Evolutionary conservation across 2,888 invertebrate genomes (phyloP).

Genomic region (Andrena chrysosceles): DNA sequence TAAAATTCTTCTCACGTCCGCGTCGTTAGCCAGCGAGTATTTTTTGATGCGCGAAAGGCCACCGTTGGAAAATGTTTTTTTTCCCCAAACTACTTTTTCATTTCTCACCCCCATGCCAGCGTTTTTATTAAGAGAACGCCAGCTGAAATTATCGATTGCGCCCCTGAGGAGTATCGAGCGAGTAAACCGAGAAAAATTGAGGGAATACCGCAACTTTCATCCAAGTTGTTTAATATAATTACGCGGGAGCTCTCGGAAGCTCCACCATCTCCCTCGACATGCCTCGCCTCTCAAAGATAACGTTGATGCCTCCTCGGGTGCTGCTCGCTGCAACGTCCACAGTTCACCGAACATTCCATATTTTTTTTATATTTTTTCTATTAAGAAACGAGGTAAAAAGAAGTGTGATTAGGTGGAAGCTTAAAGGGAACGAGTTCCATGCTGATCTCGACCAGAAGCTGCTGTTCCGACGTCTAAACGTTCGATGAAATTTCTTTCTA

Average conservation of each 20-base stretch:
- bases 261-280: background rate
- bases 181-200: background rate
- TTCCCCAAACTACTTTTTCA: background rate
- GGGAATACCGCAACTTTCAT: background rate
- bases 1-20: constrained; percentile 58
- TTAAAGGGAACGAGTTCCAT: constrained; percentile 3
- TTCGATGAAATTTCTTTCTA: background rate
- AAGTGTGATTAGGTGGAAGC: background rate
- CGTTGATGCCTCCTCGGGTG: background rate
- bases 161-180: background rate
- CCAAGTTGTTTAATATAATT: constrained; percentile 6
- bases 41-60: constrained; percentile 48
- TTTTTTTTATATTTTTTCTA: background rate
- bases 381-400: background rate
- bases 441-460: background rate
- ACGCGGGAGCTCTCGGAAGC: background rate
- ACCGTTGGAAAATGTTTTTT: constrained; percentile 27
- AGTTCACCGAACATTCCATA: constrained; percentile 3
- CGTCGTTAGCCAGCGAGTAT: constrained; percentile 45
- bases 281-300: background rate
- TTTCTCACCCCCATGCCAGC: background rate
- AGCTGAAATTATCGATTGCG: constrained; percentile 45
- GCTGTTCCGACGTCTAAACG: constrained; percentile 6
- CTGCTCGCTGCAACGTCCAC: constrained; percentile 2
- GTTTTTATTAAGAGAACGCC: constrained; percentile 23